Evolutionary conservation across 2,113 vertebrate genomes (phyloP).

Genomic region (Antechinus stuartii): DNA sequence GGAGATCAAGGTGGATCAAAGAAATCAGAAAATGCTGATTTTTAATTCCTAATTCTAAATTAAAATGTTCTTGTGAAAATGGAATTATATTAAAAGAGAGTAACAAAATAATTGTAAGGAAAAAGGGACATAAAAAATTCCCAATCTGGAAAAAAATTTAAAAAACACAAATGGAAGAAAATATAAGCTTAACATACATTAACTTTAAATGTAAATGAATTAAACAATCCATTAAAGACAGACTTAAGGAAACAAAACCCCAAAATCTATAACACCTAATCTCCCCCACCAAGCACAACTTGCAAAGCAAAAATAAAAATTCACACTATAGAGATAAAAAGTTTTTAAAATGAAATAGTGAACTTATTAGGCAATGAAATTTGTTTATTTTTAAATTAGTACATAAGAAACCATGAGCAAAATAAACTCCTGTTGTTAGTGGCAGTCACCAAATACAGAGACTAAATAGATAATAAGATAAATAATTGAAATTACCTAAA

Average conservation of each 20-base stretch:
- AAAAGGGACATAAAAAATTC: background rate
- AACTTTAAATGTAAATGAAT: background rate
- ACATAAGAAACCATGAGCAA: constrained; percentile 17
- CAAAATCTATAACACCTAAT: background rate
- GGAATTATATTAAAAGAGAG: background rate
- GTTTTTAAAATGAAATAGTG: background rate
- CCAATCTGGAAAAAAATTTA: background rate
- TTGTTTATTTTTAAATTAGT: background rate
- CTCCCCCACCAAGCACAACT: background rate
- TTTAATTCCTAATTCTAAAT: background rate
- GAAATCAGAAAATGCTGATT: background rate
- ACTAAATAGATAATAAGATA: background rate
- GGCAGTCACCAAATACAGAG: constrained; percentile 38
- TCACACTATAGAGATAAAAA: background rate
- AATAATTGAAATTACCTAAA: constrained; percentile 88
- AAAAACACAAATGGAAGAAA: background rate
- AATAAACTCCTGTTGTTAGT: constrained; percentile 1
- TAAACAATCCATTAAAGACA: background rate
- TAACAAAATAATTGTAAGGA: background rate
- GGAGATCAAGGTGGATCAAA: too few species aligned
- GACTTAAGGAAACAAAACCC: background rate
- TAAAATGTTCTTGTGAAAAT: background rate
- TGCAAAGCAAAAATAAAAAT: background rate
- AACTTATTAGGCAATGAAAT: background rate
- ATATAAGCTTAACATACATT: background rate